Evolutionary conservation across 23 tunicate species (phyloP), one percentile per base, ranked within the genome.

Genomic region (Halocynthia aurantium): DNA sequence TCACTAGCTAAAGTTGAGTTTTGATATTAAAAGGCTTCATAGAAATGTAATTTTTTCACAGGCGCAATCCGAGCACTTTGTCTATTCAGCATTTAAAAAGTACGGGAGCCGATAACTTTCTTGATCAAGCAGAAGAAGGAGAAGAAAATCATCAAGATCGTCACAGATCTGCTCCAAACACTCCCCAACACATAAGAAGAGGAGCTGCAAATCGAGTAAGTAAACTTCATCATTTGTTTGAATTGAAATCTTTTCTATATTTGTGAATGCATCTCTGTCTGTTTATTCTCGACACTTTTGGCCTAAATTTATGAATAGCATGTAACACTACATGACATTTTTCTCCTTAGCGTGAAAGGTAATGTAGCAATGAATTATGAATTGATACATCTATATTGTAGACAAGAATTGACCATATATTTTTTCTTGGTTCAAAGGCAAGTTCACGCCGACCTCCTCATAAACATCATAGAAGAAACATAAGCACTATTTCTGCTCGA

Each of bases 381-480:
- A 31, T 31, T 31, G 44, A 31, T 31, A 31, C 44, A 31, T 31
- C 44, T 31, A 31, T 31, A 31, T 31, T 31, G 44, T 31, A 31
- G 44, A 31, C 44, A 31, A 31, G 1, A 31, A 31, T 31, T 31
- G 44, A 31, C 44, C 2, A 31, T 31, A 31, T 31, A 31, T 31
- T 31, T 31, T 31, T 31, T 31, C 44, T 31, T 31, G 44, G 44
- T 31, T 31, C 44, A 31, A 31, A 65, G 70, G 70, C 15, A 15
- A 65, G 70, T 15, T 65, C 70, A 8, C 15, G 70, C 10, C 22
- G 70, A 15, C 19, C 9, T 13, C 98, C 98, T 17, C 93, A 90
- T 50, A 70, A 90, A 31, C 98, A 92, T 74, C 98, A 92, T 53
- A 77, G 98, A 9, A 84, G 98, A 49, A 92, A 92, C 57, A 92